These are phyloP conservation scores for Panzeria rudis DNA, from an alignment of 2,888 invertebrate genomes.

Conservation along the genomic window DNA sequence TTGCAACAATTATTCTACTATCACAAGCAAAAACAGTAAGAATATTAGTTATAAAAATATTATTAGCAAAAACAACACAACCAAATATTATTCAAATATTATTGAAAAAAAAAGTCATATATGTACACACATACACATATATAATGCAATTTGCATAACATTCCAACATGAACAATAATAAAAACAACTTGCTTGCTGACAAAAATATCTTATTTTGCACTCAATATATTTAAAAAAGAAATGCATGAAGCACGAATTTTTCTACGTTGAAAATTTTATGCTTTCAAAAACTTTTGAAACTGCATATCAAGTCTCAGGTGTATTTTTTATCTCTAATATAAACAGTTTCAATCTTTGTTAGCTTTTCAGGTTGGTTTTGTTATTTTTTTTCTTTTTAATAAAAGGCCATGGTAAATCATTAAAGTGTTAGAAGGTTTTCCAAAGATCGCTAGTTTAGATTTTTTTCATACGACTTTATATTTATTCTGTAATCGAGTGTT, in stretches of 20 bases:
- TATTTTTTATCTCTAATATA: conserved; percentile 5
- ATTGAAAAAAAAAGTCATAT: background rate
- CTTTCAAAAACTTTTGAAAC: no score
- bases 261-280: no score
- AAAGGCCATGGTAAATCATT: conserved; percentile 64
- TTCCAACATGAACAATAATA: background rate
- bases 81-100: no score
- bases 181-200: background rate
- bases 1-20: background rate
- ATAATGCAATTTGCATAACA: background rate
- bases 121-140: no score
- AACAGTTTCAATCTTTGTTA: background rate
- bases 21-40: background rate
- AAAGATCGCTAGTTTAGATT: conserved; percentile 56
- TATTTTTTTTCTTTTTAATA: background rate
- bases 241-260: no score
- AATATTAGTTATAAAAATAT: background rate
- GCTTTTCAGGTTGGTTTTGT: conserved; percentile 6
- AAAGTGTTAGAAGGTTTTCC: conserved; percentile 62
- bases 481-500: conserved; percentile 58
- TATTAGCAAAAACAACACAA: background rate
- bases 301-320: conserved; percentile 6
- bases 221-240: no score
- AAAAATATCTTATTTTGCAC: background rate
- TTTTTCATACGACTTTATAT: conserved; percentile 1